A percentile compares a stretch with the other conserved stretches of the same genome.
Evolutionary conservation across 2,888 invertebrate genomes (phyloP).

Genomic region (Xylophagus ater): DNA sequence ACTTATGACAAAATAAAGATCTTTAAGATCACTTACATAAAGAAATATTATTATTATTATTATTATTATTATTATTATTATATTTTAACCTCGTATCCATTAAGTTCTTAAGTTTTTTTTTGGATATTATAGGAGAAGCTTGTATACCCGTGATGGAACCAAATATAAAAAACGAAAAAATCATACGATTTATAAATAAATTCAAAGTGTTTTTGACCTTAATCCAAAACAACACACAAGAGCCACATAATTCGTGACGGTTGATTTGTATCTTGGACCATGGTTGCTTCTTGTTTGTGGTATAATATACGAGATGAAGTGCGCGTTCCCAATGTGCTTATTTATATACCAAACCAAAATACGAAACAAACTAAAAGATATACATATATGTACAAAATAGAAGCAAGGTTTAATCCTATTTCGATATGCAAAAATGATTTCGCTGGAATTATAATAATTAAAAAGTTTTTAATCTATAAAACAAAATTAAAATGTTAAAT

Average conservation of each 20-base stretch:
- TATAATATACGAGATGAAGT: too few species aligned
- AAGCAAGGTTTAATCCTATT: constrained; percentile 2
- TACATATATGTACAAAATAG: constrained; percentile 1
- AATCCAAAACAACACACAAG: constrained; percentile 14
- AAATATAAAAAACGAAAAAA: too few species aligned
- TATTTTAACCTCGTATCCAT: too few species aligned
- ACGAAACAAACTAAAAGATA: background rate
- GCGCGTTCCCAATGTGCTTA: constrained; percentile 3
- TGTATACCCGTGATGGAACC: too few species aligned
- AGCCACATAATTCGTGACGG: constrained; percentile 17
- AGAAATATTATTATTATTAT: too few species aligned
- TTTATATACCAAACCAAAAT: background rate
- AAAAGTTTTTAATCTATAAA: constrained; percentile 14
- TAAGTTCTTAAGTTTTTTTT: too few species aligned
- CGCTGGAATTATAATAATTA: constrained; percentile 18
- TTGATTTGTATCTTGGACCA: constrained; percentile 16
- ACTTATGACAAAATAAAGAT: too few species aligned
- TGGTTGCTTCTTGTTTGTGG: constrained; percentile 5
- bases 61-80: too few species aligned
- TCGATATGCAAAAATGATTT: constrained; percentile 18
- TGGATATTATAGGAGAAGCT: too few species aligned
- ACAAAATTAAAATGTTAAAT: constrained; percentile 17
- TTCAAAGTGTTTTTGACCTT: constrained; percentile 18
- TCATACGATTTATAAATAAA: constrained; percentile 9
- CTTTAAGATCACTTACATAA: too few species aligned